Percentiles rank a stretch among this genome's conserved stretches.
Conservation (phyloP, 2,888 invertebrate species). For the Ellobium chinense region DNA sequence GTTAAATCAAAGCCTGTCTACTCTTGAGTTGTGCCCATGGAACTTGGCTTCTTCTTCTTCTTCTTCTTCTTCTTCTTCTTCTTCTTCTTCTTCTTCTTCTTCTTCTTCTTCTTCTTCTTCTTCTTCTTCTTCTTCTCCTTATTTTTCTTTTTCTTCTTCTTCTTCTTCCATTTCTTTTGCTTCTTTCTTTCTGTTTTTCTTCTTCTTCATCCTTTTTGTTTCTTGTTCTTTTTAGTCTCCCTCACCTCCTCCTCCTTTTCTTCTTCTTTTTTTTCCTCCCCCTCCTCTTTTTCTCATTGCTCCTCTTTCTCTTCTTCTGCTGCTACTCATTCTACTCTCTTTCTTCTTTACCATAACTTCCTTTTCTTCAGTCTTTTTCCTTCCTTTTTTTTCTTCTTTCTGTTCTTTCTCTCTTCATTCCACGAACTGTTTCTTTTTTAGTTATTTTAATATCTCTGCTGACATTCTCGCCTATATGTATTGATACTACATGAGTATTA, state of each 20-base stretch:
- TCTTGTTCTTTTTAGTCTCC: background rate
- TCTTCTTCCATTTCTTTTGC: background rate
- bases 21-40: too few relatives aligned
- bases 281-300: background rate
- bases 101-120: constrained; percentile 23
- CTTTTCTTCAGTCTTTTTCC: background rate
- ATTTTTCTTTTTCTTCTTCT: background rate
- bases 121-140: constrained; percentile 8
- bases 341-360: background rate
- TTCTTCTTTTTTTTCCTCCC: constrained; percentile 7
- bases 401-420: background rate
- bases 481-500: too few relatives aligned
- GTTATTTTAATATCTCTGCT: too few relatives aligned
- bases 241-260: background rate
- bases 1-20: too few relatives aligned
- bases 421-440: too few relatives aligned
- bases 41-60: too few relatives aligned
- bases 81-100: constrained; percentile 53
- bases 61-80: constrained; percentile 12
- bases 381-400: background rate
- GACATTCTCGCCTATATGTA: too few relatives aligned
- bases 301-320: background rate
- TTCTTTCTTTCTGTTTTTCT: background rate
- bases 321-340: background rate
- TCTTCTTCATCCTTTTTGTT: background rate